Evolutionary conservation across 2,888 invertebrate species (phyloP).

Genomic region (Acrobasis repandana): DNA sequence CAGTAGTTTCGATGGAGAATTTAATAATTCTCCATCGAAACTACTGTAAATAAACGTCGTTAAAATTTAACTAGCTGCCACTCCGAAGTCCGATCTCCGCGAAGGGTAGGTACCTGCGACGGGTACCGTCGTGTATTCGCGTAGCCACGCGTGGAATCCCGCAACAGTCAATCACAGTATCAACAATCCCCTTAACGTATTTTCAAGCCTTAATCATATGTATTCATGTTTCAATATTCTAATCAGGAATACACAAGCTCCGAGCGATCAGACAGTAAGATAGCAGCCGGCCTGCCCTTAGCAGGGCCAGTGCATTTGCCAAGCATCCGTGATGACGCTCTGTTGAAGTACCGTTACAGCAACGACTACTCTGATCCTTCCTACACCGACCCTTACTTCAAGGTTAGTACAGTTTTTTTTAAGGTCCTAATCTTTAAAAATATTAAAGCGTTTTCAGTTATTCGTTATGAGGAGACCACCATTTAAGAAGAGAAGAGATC

Average conservation of each 20-base stretch:
- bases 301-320: constrained; percentile 91
- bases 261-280: constrained; percentile 71
- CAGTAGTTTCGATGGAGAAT: no score
- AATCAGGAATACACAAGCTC: constrained; percentile 80
- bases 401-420: constrained; percentile 54
- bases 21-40: no score
- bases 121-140: no score
- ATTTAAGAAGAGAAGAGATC: no score
- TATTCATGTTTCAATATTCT: background rate
- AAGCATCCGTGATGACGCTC: constrained; percentile 82
- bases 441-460: background rate
- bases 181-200: no score
- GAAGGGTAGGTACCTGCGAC: no score
- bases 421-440: background rate
- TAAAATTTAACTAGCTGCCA: no score
- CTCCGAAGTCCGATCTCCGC: no score
- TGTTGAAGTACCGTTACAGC: constrained; percentile 83
- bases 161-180: no score
- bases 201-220: no score
- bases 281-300: constrained; percentile 84
- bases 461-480: background rate
- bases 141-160: no score
- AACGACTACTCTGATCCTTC: constrained; percentile 91
- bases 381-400: constrained; percentile 81
- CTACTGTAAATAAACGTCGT: no score